Evolutionary conservation across 2,113 vertebrate genomes (phyloP).

Genomic region (Clarias macrocephalus): DNA sequence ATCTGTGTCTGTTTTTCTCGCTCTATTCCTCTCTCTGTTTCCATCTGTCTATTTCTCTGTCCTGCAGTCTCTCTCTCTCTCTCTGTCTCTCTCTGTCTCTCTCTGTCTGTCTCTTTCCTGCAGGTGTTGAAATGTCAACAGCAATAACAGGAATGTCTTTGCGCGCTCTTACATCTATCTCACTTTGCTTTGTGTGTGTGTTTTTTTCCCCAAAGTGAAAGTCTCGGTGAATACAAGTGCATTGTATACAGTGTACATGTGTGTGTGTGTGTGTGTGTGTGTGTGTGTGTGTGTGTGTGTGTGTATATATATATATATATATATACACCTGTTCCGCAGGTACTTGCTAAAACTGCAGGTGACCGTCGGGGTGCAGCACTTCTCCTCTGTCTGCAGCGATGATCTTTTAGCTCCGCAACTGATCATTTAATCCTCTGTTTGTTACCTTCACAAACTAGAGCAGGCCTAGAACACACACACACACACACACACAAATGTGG

Average conservation of each 20-base stretch:
- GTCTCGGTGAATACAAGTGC: neutral
- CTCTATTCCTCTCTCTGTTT: conserved; percentile 62
- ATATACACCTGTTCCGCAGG: neutral
- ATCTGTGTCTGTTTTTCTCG: too few species aligned
- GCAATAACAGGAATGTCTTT: conserved; percentile 69
- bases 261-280: neutral
- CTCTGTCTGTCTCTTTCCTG: neutral
- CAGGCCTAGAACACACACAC: too few species aligned
- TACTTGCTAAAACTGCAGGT: neutral
- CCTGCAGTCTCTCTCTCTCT: conserved; percentile 49
- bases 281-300: neutral
- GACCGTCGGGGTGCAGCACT: neutral
- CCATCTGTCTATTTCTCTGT: conserved; percentile 62
- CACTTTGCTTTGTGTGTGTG: conserved; percentile 12
- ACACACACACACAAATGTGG: neutral
- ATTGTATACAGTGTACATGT: too few species aligned
- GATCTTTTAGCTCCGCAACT: neutral
- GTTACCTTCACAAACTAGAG: neutral
- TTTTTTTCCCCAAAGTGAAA: neutral
- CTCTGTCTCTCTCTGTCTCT: conserved; percentile 39
- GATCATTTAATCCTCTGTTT: neutral
- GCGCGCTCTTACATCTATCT: conserved; percentile 56
- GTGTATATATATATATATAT: neutral
- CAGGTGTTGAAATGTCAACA: conserved; percentile 69
- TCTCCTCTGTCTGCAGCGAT: neutral